Evolutionary conservation across 2,113 vertebrate species (phyloP).

Genomic region (Albula glossodonta): DNA sequence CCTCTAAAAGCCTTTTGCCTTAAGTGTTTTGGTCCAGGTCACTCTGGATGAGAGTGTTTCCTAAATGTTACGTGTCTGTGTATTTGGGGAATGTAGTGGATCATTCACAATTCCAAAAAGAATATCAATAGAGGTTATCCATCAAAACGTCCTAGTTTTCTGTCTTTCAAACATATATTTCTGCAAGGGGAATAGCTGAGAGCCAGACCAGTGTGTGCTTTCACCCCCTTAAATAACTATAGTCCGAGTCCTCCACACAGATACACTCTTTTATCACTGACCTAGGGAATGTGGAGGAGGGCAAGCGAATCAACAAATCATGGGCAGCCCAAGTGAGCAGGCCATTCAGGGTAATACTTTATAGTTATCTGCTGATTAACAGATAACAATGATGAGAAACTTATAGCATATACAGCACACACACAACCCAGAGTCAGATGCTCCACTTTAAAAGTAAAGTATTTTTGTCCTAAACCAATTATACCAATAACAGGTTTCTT

Average conservation of each 20-base stretch:
- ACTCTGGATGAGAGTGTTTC: no score
- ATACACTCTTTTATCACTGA: conserved; percentile 62
- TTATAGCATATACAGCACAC: neutral
- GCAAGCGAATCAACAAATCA: conserved; percentile 43
- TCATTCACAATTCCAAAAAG: no score
- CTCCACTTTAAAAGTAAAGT: neutral
- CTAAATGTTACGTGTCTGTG: no score
- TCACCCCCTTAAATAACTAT: conserved; percentile 39
- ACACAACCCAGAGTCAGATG: neutral
- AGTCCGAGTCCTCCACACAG: conserved; percentile 34
- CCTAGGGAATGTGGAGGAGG: conserved; percentile 58
- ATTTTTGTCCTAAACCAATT: neutral
- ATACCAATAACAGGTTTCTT: neutral
- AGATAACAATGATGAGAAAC: neutral
- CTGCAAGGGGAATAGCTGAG: neutral
- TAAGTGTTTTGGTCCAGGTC: no score
- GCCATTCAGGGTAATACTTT: neutral
- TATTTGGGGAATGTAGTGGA: no score
- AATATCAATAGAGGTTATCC: no score
- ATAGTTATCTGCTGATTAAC: neutral
- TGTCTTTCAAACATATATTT: neutral
- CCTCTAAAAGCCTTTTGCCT: no score
- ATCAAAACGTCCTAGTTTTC: neutral
- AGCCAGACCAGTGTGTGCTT: conserved; percentile 27
- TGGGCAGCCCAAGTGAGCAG: neutral